phyloP scores from a whole-genome alignment of 2,113 vertebrate genomes.

The Thermophis baileyi region DNA sequence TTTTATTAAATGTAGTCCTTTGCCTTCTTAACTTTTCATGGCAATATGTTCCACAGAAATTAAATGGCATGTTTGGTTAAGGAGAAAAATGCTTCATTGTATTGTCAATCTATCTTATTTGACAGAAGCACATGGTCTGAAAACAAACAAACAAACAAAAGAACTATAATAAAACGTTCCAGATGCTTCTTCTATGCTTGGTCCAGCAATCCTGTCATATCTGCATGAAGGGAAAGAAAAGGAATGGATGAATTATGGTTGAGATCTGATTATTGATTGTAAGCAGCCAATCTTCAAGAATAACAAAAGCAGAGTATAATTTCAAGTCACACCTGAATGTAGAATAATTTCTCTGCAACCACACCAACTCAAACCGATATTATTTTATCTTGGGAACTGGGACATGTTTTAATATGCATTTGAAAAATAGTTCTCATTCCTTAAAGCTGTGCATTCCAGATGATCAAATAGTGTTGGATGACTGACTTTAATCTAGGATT shows the following conservation, averaged over 20 bases:
- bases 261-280: constrained; percentile 48
- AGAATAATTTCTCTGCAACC: constrained; percentile 12
- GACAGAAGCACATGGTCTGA: constrained; percentile 21
- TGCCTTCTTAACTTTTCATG: not conserved
- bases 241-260: constrained; percentile 29
- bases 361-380: not conserved
- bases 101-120: constrained; percentile 33
- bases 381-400: not conserved
- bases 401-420: not conserved
- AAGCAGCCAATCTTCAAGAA: constrained; percentile 3
- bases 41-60: not conserved
- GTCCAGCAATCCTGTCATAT: constrained; percentile 20
- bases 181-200: constrained; percentile 50
- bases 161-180: constrained; percentile 23
- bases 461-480: not conserved
- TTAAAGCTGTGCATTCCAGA: constrained; percentile 14
- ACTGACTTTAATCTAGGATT: constrained; percentile 35
- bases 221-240: constrained; percentile 18
- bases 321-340: constrained; percentile 5
- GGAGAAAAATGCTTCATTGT: not conserved
- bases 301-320: constrained; percentile 27
- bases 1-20: not conserved
- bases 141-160: not conserved
- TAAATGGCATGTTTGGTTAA: not conserved
- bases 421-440: constrained; percentile 32